Conservation (phyloP, 2,113 vertebrate genomes). For the Bostrychus sinensis region DNA sequence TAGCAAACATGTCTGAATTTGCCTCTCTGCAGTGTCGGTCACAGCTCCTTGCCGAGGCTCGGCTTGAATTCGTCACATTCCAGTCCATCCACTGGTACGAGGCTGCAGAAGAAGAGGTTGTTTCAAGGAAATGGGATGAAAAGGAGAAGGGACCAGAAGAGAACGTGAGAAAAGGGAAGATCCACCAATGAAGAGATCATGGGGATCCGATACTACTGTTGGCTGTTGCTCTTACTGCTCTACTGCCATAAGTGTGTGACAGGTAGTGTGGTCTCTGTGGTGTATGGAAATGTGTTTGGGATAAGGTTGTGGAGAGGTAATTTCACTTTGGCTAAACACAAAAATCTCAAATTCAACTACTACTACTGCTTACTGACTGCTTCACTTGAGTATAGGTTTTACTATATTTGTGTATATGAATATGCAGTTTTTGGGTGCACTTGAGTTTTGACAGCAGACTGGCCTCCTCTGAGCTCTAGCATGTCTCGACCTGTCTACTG, state of each 20-base stretch:
- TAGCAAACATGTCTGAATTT: conserved; percentile 75
- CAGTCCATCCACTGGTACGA: conserved; percentile 44
- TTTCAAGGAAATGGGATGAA: conserved; percentile 32
- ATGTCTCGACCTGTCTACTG: conserved; percentile 41
- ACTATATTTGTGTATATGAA: background rate
- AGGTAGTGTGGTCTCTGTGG: conserved; percentile 59
- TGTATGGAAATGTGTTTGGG: background rate
- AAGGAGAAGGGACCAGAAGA: conserved; percentile 16
- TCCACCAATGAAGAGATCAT: conserved; percentile 49
- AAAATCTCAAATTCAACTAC: background rate
- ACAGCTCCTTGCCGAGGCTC: conserved; percentile 18
- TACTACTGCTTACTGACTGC: background rate
- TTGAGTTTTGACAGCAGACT: background rate
- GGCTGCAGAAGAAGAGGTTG: conserved; percentile 11
- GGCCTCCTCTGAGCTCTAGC: conserved; percentile 8
- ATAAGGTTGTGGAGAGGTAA: background rate
- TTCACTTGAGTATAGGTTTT: background rate
- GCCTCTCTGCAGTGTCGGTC: conserved; percentile 43
- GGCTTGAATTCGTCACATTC: conserved; percentile 67
- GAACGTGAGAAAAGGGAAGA: conserved; percentile 1
- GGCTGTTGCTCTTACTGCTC: conserved; percentile 61
- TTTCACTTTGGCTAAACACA: background rate
- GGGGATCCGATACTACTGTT: conserved; percentile 52
- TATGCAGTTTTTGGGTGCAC: background rate
- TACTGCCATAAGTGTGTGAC: conserved; percentile 41